Evolutionary conservation across 2,888 invertebrate species (phyloP).

Genomic region (Ornithoptera priamus): DNA sequence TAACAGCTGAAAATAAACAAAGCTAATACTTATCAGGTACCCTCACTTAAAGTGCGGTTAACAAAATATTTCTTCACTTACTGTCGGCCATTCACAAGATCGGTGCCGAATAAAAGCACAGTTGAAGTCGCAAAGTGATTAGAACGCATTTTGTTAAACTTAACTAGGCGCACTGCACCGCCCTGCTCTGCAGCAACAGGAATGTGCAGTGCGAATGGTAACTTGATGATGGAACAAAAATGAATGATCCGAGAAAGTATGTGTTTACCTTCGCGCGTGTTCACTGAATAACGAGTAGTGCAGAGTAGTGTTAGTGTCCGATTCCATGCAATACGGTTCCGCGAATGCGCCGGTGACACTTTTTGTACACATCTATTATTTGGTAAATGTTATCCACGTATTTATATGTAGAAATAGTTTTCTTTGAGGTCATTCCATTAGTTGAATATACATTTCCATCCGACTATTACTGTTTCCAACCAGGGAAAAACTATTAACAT

Average conservation of each 20-base stretch:
- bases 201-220: slow-evolving; percentile 3
- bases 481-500: too few species aligned
- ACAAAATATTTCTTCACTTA: slow-evolving; percentile 14
- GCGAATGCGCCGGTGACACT: slow-evolving; percentile 34
- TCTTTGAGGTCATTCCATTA: too few species aligned
- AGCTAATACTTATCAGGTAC: not conserved
- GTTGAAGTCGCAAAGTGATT: slow-evolving; percentile 34
- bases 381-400: too few species aligned
- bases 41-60: too few species aligned
- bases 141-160: slow-evolving; percentile 22
- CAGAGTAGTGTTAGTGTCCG: slow-evolving; percentile 29
- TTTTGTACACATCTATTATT: not conserved
- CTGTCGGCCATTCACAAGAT: slow-evolving; percentile 31
- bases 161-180: slow-evolving; percentile 1
- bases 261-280: slow-evolving; percentile 44
- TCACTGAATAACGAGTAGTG: slow-evolving; percentile 34
- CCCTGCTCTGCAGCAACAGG: slow-evolving; percentile 1
- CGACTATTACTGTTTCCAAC: too few species aligned
- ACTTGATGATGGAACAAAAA: slow-evolving; percentile 8
- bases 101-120: slow-evolving; percentile 33
- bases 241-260: slow-evolving; percentile 16
- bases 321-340: slow-evolving; percentile 44
- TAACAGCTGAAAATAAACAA: slow-evolving; percentile 39
- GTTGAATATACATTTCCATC: too few species aligned
- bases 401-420: too few species aligned